Conservation (phyloP, 2,888 invertebrate species). For the Eristalinus aeneus region DNA sequence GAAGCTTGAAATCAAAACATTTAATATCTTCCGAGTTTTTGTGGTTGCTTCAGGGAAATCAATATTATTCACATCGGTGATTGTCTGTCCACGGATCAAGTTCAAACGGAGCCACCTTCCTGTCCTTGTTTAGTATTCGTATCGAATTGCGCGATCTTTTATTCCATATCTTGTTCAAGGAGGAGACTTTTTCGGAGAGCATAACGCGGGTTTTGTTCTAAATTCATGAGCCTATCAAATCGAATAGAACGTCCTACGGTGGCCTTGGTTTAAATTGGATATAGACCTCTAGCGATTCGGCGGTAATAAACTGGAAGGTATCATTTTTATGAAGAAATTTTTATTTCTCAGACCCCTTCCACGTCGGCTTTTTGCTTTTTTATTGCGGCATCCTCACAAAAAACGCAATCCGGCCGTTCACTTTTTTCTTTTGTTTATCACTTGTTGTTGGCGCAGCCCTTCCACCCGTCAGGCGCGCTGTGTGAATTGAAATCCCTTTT, state of each 20-base stretch:
- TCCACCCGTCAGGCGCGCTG: background rate
- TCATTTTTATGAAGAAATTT: background rate
- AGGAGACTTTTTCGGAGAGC: background rate
- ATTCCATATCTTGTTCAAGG: background rate
- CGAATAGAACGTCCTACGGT: background rate
- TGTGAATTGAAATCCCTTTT: constrained; percentile 1
- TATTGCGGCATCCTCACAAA: background rate
- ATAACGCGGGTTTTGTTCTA: background rate
- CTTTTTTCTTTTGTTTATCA: background rate
- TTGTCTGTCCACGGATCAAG: no score
- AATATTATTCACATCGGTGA: no score
- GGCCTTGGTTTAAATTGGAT: background rate
- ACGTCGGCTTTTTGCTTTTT: background rate
- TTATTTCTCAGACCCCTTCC: background rate
- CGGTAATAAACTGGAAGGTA: background rate
- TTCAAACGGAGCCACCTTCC: no score
- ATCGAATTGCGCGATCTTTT: background rate
- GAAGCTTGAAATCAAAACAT: no score
- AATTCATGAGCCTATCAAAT: background rate
- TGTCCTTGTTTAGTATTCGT: background rate
- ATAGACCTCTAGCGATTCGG: background rate
- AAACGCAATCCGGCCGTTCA: background rate
- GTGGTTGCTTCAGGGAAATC: no score
- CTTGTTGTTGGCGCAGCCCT: background rate
- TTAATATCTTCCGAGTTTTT: no score